phyloP scores from a whole-genome alignment of 2,113 vertebrate species.

The Gracilinanus agilis region DNA sequence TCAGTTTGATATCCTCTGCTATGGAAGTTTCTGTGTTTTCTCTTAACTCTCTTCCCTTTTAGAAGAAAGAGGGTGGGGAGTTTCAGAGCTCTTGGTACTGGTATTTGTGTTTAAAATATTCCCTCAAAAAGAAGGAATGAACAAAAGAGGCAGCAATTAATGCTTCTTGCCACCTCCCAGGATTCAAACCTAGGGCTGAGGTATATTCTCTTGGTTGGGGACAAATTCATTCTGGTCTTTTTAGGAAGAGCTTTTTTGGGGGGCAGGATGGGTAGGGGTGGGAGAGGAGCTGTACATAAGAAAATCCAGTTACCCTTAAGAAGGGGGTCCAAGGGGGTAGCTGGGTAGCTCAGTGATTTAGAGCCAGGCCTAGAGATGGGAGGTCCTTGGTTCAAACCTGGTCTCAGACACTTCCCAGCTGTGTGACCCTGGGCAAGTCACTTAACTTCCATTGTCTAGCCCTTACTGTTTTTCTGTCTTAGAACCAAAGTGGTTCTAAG shows the following conservation, averaged over 20 bases:
- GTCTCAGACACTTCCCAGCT: too few relatives aligned
- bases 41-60: constrained; percentile 14
- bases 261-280: constrained; percentile 31
- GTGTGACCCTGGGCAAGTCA: too few relatives aligned
- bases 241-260: constrained; percentile 66
- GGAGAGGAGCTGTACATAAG: constrained; percentile 80
- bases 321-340: too few relatives aligned
- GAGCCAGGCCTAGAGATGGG: too few relatives aligned
- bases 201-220: background rate
- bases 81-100: background rate
- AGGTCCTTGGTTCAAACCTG: too few relatives aligned
- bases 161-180: background rate
- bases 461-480: too few relatives aligned
- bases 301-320: too few relatives aligned
- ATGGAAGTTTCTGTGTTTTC: constrained; percentile 21
- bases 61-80: background rate
- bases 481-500: too few relatives aligned
- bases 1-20: constrained; percentile 10
- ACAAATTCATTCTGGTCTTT: constrained; percentile 45
- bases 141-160: background rate
- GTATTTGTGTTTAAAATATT: constrained; percentile 11
- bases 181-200: constrained; percentile 37
- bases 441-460: too few relatives aligned
- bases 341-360: too few relatives aligned
- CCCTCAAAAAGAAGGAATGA: constrained; percentile 35